phyloP scores from a whole-genome alignment of 2,888 invertebrate genomes.

The Notodonta dromedarius region DNA sequence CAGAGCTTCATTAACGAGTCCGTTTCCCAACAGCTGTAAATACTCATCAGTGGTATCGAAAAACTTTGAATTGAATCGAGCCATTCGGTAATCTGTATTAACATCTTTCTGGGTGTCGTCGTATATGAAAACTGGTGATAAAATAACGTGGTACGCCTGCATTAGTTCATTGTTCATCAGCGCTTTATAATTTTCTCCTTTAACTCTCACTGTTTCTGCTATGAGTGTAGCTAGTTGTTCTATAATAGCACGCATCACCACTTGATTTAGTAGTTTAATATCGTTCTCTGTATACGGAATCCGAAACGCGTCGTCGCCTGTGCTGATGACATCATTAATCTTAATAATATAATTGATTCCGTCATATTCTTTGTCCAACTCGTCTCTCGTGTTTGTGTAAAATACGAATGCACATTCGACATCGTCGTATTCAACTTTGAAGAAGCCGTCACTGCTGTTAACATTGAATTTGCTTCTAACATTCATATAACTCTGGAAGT shows the following conservation, averaged over 20 bases:
- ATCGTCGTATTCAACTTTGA: too few species aligned
- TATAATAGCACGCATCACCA: not conserved
- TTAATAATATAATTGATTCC: too few species aligned
- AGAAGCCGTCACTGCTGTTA: too few species aligned
- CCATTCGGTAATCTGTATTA: not conserved
- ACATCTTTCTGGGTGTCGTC: too few species aligned
- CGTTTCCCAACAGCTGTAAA: not conserved
- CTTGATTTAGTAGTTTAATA: not conserved
- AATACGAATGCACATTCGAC: too few species aligned
- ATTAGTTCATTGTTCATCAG: not conserved
- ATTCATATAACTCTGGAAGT: too few species aligned
- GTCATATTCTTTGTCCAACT: too few species aligned
- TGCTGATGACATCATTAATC: too few species aligned
- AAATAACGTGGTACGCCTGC: not conserved
- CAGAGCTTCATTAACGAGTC: not conserved
- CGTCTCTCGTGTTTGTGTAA: too few species aligned
- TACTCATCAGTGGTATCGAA: not conserved
- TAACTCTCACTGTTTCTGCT: not conserved
- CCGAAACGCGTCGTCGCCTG: too few species aligned
- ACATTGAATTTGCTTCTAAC: too few species aligned
- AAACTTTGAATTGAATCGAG: not conserved
- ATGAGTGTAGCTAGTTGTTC: not conserved
- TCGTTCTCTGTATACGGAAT: too few species aligned
- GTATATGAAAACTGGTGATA: not conserved
- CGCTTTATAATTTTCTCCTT: not conserved